These are phyloP conservation scores for Caenorhabditis becei DNA, from an alignment of 2,888 invertebrate species.

Conservation along the genomic window DNA sequence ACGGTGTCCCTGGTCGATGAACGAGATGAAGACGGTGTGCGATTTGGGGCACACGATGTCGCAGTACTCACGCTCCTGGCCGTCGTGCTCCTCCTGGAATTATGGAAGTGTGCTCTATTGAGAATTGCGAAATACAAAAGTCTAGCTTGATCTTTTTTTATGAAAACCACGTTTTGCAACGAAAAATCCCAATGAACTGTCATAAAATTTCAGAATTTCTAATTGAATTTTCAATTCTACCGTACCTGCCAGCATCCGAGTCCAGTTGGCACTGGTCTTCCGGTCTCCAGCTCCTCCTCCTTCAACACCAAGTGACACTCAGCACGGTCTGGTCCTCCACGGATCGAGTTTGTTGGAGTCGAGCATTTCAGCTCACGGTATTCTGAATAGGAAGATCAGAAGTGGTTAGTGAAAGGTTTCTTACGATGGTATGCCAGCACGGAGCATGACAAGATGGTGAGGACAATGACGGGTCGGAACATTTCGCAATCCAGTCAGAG, in stretches of 20 bases:
- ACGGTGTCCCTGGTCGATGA: constrained; percentile 76
- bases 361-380: constrained; percentile 79
- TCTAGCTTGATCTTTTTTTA: too few relatives aligned
- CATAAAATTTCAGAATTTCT: not conserved
- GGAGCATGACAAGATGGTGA: constrained; percentile 36
- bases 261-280: constrained; percentile 77
- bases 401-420: not conserved
- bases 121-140: too few relatives aligned
- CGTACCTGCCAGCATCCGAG: constrained; percentile 77
- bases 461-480: constrained; percentile 28
- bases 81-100: constrained; percentile 76
- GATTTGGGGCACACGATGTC: constrained; percentile 81
- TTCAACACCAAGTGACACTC: constrained; percentile 79
- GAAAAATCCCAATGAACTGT: not conserved
- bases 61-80: constrained; percentile 79
- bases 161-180: too few relatives aligned
- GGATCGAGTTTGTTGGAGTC: constrained; percentile 77
- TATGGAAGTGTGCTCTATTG: not conserved
- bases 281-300: constrained; percentile 74
- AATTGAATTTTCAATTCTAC: not conserved
- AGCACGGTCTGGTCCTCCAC: constrained; percentile 76
- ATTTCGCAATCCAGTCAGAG: constrained; percentile 19
- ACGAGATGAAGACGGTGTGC: constrained; percentile 78
- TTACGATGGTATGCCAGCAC: constrained; percentile 60
- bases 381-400: constrained; percentile 65